Base-by-base conservation (phyloP, 2,797 vertebrate species). In the Eurystomus glaucurus region DNA sequence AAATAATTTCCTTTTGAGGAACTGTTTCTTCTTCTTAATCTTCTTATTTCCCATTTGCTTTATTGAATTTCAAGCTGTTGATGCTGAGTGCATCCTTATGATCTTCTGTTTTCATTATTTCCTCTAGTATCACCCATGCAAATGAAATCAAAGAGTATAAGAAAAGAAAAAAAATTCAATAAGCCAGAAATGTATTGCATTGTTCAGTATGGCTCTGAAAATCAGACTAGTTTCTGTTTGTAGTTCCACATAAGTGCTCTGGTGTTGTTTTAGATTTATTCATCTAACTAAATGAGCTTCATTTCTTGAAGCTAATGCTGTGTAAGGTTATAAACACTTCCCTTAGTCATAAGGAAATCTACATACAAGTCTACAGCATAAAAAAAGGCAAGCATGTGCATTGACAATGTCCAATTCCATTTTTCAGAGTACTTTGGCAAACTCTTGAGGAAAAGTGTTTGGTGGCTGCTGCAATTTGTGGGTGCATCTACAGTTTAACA, bases 1-100 rank as follows among this genome's bases (percentile, higher is more conserved):
- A 60, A 91, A 39, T 39, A 9, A 19, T 50, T 94, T 93, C 45
- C 92, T 97, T 89, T 94, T 93, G 75, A 75, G 33, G 41, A 2
- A 4, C 8, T 82, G 57, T 28, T 72, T 88, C n/a, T 92, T 92
- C 92, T 75, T 93, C 80, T 75, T 93, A 78, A 15, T 61, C 35
- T 46, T 95, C 31, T 12, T 93, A 57, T 46, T 85, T 83, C 9
- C 12, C 4, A 54, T 80, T 86, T 84, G 23, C 18, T 68, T 9
- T 64, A 10, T 60, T 77, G 11, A 46, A 25, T 52, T 64, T 93
- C 62, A 85, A 51, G 22, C 22, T 69, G n/a, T 35, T 58, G 41
- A 58, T 51, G 19, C 4, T 45, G 33, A 43, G 43, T 29, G n/a
- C 13, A 58, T 16, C 12, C 39, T 81, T 70, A 41, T 15, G 28